Evolutionary conservation across 1,140 invertebrate genomes (phyloP).

Genomic region (Olivierus martensii): DNA sequence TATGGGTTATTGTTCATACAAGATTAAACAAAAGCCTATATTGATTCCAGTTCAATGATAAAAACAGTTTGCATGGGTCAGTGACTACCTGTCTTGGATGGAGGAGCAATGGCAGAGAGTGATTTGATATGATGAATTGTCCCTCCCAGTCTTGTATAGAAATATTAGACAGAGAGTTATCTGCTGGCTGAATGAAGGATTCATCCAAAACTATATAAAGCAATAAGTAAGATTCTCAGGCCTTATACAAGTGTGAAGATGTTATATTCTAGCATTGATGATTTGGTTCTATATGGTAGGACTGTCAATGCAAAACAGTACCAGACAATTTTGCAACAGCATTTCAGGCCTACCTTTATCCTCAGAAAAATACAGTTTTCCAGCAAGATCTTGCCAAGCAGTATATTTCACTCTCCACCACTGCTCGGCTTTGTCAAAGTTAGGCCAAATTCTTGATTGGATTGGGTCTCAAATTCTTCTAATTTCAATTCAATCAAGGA

Average conservation of each 20-base stretch:
- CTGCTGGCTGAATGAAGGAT: background rate
- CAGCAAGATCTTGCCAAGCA: background rate
- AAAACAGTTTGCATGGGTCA: background rate
- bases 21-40: too few relatives aligned
- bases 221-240: background rate
- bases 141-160: background rate
- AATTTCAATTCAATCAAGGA: background rate
- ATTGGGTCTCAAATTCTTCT: background rate
- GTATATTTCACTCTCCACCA: background rate
- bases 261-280: background rate
- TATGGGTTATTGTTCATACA: background rate
- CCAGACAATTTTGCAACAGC: too few relatives aligned
- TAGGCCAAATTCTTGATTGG: background rate
- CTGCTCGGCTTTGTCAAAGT: background rate
- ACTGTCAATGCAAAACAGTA: too few relatives aligned
- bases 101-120: background rate
- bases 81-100: background rate
- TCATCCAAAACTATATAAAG: background rate
- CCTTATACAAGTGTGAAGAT: background rate
- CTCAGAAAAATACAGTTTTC: background rate
- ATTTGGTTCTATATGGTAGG: background rate
- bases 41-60: too few relatives aligned
- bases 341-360: background rate
- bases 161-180: background rate
- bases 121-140: background rate